A percentile compares a stretch with the other conserved stretches of the same genome.
Conservation (phyloP, 2,113 vertebrate species). For the Tragelaphus buxtoni region DNA sequence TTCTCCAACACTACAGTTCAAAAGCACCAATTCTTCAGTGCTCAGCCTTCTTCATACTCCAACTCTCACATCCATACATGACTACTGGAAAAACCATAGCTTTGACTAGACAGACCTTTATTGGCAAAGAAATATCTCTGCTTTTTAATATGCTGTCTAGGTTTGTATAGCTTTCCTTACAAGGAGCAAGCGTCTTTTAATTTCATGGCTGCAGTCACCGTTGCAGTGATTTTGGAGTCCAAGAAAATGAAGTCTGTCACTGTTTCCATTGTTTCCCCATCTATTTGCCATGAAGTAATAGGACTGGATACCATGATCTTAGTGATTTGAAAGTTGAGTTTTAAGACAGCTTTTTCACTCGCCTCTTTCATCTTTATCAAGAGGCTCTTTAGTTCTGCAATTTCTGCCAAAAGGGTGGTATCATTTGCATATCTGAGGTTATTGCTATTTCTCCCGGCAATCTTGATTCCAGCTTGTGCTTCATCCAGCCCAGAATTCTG, state of each 20-base stretch:
- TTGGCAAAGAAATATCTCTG: not conserved
- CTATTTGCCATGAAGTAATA: not conserved
- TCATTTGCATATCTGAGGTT: not conserved
- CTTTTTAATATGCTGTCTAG: not conserved
- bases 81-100: not conserved
- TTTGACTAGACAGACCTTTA: not conserved
- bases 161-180: not conserved
- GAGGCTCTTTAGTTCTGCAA: not conserved
- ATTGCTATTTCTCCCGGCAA: not conserved
- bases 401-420: not conserved
- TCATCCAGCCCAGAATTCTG: not conserved
- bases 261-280: not conserved
- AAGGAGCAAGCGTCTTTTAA: not conserved
- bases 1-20: not conserved
- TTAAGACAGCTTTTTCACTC: not conserved
- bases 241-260: not conserved
- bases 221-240: not conserved
- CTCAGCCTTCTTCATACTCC: not conserved
- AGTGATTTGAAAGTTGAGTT: not conserved
- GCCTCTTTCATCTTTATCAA: not conserved
- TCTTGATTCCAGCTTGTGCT: not conserved
- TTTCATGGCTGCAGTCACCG: not conserved
- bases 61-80: not conserved
- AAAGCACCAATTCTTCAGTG: not conserved
- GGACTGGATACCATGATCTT: not conserved